These are phyloP conservation scores for Orcinus orca DNA, from an alignment of 2,113 vertebrate species.

Conservation along the genomic window DNA sequence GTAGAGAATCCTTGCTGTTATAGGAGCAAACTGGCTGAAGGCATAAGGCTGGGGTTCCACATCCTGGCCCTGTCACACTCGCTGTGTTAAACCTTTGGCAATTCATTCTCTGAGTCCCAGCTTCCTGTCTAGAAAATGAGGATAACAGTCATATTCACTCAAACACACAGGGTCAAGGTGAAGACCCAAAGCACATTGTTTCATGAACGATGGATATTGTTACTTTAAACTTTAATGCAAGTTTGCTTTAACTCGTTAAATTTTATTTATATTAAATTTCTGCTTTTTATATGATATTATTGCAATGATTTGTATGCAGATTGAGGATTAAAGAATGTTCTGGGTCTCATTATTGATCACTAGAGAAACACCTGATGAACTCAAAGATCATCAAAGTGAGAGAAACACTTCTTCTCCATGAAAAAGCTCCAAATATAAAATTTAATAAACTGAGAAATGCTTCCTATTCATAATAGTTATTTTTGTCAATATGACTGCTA, in stretches of 20 bases:
- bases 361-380: background rate
- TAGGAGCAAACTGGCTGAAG: background rate
- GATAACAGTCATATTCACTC: background rate
- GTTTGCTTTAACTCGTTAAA: background rate
- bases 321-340: background rate
- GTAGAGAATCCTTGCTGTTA: background rate
- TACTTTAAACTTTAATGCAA: background rate
- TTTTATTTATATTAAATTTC: conserved; percentile 6
- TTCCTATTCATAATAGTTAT: background rate
- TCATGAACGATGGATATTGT: background rate
- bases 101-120: background rate
- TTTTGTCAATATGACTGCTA: background rate
- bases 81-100: background rate
- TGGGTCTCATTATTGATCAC: background rate
- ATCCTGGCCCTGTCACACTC: background rate
- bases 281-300: background rate
- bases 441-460: background rate
- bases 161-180: background rate
- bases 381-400: background rate
- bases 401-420: background rate
- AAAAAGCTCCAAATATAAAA: background rate
- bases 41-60: background rate
- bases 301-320: background rate
- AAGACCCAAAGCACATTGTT: background rate
- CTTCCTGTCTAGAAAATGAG: conserved; percentile 35